Base-by-base conservation (phyloP, 2,888 invertebrate genomes). In the Patella caerulea region DNA sequence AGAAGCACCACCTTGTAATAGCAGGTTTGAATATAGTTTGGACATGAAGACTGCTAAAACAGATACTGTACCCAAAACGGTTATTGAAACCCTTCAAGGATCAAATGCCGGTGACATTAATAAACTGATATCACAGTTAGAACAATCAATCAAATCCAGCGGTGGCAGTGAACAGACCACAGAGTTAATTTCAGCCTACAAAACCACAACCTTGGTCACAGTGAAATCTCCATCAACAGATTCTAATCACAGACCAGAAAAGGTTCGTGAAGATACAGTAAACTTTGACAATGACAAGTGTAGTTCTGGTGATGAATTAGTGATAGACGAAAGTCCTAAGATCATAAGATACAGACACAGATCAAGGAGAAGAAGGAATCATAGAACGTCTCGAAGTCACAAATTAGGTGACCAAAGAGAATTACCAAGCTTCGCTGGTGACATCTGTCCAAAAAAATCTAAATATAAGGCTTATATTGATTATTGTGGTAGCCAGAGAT, bases 281-380 rank as follows among this genome's bases (percentile, higher is more conserved):
- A 15, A 14, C 65, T 12, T 24, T 9, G 19, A 12, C 19, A 24
- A 19, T 65, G 65, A 65, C 24, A 24, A 19, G 14, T 24, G 24
- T 9, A 65, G 65, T 65, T 65, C 65, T 65, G 65, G 24, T 12
- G 65, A 65, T 65, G 65, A 65, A 65, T 65, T 65, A 14, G 65
- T 65, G 12, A 65, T 65, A 9, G 65, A 65, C 24, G 65, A 65
- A 65, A 24, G 24, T 24, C 65, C 65, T 12, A 65, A 65, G 24
- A 65, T 65, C 19, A 65, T 65, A 24, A 19, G 65, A 5, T 65
- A 65, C 24, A 65, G 24, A 14, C 19, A 65, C 11, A 45, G 45
- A 45, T 45, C 45, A 45, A 24, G 65, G 19, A 65, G 19, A 65
- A 19, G 65, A 65, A 65, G 24, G 24, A 65, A 24, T 19, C 65